These are phyloP conservation scores for Gyrodactylus salaris DNA, from an alignment of 1,140 invertebrate species.

Conservation along the genomic window DNA sequence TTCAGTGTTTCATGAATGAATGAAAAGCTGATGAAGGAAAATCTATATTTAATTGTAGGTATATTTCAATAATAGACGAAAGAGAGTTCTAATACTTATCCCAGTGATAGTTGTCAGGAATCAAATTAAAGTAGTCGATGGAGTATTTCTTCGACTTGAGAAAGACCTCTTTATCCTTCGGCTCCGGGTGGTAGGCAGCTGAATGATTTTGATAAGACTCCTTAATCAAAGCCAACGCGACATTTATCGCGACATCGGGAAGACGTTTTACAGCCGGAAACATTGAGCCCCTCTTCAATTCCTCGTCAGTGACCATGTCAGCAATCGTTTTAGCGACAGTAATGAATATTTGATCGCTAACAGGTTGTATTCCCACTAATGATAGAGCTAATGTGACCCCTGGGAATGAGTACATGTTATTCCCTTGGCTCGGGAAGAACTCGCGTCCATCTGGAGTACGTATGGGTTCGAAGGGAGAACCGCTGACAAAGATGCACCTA, in stretches of 20 bases:
- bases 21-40: too few species aligned
- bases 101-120: not conserved
- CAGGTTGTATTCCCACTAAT: slow-evolving; percentile 14
- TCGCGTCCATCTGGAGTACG: slow-evolving; percentile 21
- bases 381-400: slow-evolving; percentile 17
- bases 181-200: not conserved
- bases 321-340: slow-evolving; percentile 12
- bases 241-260: not conserved
- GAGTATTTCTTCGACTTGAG: not conserved
- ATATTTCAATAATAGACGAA: too few species aligned
- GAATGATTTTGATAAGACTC: not conserved
- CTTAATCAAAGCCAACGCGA: not conserved
- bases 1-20: too few species aligned
- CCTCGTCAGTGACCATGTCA: not conserved
- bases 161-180: not conserved
- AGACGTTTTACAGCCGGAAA: not conserved
- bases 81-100: too few species aligned
- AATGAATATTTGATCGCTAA: slow-evolving; percentile 17
- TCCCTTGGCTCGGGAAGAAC: slow-evolving; percentile 17
- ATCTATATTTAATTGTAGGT: too few species aligned
- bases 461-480: slow-evolving; percentile 21
- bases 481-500: slow-evolving; percentile 51
- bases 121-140: not conserved
- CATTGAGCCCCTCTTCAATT: not conserved
- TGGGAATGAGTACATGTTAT: slow-evolving; percentile 22